Evolutionary conservation across 64 coral and sea anemone species (phyloP), one percentile per base, ranked within the genome.

Genomic region (Astreopora myriophthalma): DNA sequence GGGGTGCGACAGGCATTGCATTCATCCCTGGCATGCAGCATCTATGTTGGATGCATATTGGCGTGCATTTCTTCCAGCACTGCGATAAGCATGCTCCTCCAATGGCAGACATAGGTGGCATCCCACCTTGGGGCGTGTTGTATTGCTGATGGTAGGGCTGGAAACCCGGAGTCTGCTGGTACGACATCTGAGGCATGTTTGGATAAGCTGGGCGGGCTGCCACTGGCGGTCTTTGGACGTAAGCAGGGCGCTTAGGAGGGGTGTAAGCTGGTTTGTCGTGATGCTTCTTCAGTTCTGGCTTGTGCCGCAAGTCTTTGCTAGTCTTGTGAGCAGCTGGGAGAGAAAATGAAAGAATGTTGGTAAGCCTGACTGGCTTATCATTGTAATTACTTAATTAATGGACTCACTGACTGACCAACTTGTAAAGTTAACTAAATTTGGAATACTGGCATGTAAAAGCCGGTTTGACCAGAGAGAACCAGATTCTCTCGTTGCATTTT

Each of bases 41-140:
- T 35, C 95, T 96, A 23, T 93, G 95, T 42, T 96, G 91, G 12
- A 93, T 66, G 57, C 95, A 96, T 5, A 96, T 96, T 12, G 95
- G 95, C 23, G 95, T 96, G 32, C 95, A 96, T 6, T 90, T 84
- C 34, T 89, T 68, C 62, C 42, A 89, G 51, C 95, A 96, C 37
- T 86, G 68, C 36, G 69, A 40, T 17, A 73, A 34, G 74, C 95
- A 96, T 19, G 90, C 78, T 90, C 95, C 95, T n/a, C 95, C 95
- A 30, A 58, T 85, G 5, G 85, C 69, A 19, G 95, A 88, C 57
- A 93, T 86, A n/a, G 86, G 75, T 69, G 95, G 19, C 62, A 73
- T 58, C 8, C 25, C 73, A 28, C 74, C 14, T 29, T 87, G 70
- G 19, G 40, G 17, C 36, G 1, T 40, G 39, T 79, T 69, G 30